phyloP scores from a whole-genome alignment of 2,113 vertebrate genomes.

The Verasper variegatus region DNA sequence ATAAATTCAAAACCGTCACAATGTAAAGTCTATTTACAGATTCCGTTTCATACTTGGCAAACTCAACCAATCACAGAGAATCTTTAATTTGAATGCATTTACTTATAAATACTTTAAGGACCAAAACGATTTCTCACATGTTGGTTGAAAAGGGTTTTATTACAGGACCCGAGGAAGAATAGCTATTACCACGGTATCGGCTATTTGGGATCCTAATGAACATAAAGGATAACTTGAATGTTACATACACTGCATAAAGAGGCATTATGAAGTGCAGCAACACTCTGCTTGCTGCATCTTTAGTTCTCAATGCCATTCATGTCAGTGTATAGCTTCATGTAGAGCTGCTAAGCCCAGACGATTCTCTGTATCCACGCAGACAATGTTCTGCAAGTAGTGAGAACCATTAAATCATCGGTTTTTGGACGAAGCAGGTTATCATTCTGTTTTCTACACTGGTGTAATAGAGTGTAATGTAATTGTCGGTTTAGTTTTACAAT shows the following conservation, averaged over 20 bases:
- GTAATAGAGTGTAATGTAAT: neutral
- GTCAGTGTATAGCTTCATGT: constrained; percentile 34
- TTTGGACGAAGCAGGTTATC: constrained; percentile 19
- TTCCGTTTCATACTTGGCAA: neutral
- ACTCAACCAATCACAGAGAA: constrained; percentile 45
- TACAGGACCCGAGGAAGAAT: neutral
- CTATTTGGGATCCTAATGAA: constrained; percentile 23
- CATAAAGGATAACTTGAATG: neutral
- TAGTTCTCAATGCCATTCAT: constrained; percentile 42
- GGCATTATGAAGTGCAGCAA: constrained; percentile 36
- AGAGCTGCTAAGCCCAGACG: constrained; percentile 27
- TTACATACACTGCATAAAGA: constrained; percentile 44
- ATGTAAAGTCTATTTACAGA: neutral
- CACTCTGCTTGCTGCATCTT: constrained; percentile 10
- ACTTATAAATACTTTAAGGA: constrained; percentile 9
- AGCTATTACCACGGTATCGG: constrained; percentile 2
- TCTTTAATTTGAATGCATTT: constrained; percentile 38
- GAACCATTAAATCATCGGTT: constrained; percentile 16
- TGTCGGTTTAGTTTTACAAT: neutral
- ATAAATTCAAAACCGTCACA: neutral
- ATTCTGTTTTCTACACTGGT: neutral
- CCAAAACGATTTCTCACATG: neutral
- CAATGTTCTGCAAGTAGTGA: neutral
- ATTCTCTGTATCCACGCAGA: constrained; percentile 8
- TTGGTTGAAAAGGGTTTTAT: constrained; percentile 68